Evolutionary conservation across 2,113 vertebrate species (phyloP).

Genomic region (Pseudorhombus dupliciocellatus): DNA sequence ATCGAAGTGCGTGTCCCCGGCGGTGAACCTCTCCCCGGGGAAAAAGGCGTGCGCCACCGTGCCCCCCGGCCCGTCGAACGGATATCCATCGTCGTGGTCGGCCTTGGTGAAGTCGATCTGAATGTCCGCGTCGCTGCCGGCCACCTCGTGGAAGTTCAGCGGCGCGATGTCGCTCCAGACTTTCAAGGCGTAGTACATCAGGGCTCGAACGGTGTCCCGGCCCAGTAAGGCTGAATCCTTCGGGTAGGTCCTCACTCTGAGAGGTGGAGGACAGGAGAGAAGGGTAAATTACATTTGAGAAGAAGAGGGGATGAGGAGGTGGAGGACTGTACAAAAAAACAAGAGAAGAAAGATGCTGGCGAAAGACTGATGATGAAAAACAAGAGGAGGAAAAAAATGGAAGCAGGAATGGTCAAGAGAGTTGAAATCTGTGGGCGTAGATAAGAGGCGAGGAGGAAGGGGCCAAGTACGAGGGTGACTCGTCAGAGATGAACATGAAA

Average conservation of each 20-base stretch:
- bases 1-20: constrained; percentile 95
- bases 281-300: neutral
- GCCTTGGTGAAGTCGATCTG: constrained; percentile 96
- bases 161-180: constrained; percentile 97
- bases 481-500: constrained; percentile 14
- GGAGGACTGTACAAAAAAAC: constrained; percentile 10
- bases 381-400: neutral
- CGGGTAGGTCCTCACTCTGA: constrained; percentile 92
- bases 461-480: constrained; percentile 6
- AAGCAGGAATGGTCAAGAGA: constrained; percentile 4
- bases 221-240: constrained; percentile 87
- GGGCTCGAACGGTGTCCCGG: constrained; percentile 91
- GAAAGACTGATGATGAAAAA: constrained; percentile 9
- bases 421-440: constrained; percentile 2
- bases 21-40: constrained; percentile 88
- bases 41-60: constrained; percentile 94
- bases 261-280: neutral
- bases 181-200: constrained; percentile 96
- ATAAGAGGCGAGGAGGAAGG: neutral
- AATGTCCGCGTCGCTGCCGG: constrained; percentile 90
- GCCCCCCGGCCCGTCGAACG: constrained; percentile 94
- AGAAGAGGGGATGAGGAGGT: neutral
- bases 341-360: neutral
- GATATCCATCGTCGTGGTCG: constrained; percentile 91
- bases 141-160: constrained; percentile 96